Conservation (phyloP, 2,888 invertebrate species). For the Physocephala rufipes region DNA sequence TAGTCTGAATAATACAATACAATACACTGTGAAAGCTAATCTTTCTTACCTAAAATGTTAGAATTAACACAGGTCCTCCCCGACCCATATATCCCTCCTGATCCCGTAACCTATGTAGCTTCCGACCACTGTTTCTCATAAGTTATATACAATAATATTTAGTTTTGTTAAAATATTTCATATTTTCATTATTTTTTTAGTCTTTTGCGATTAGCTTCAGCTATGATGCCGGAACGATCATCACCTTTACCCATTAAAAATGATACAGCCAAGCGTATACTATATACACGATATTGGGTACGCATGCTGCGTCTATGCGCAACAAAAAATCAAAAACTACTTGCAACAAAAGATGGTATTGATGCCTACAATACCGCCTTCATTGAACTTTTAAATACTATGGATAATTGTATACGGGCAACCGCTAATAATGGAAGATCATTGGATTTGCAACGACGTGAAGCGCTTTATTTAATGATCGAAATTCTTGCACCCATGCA, state of each 20-base stretch:
- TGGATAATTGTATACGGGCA: slow-evolving; percentile 53
- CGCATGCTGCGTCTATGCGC: slow-evolving; percentile 59
- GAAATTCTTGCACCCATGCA: slow-evolving; percentile 62
- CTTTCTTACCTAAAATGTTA: too few species aligned
- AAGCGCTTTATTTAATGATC: slow-evolving; percentile 60
- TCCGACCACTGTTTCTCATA: too few species aligned
- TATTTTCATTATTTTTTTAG: slow-evolving; percentile 42
- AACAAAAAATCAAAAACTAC: slow-evolving; percentile 59
- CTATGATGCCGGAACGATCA: slow-evolving; percentile 54
- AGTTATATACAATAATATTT: too few species aligned
- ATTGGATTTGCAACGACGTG: slow-evolving; percentile 55
- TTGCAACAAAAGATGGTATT: slow-evolving; percentile 59
- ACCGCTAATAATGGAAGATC: slow-evolving; percentile 50
- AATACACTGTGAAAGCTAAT: too few species aligned
- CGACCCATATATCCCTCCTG: too few species aligned
- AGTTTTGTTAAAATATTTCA: slow-evolving; percentile 16
- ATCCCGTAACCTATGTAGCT: too few species aligned
- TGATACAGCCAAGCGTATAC: slow-evolving; percentile 60
- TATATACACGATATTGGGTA: slow-evolving; percentile 61
- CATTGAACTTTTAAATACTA: slow-evolving; percentile 53
- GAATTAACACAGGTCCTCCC: too few species aligned
- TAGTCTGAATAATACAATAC: too few species aligned
- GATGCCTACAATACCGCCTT: slow-evolving; percentile 55
- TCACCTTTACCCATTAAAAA: slow-evolving; percentile 48
- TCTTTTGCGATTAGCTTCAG: slow-evolving; percentile 56